Conservation (phyloP, 2,113 vertebrate genomes). For the Notothenia rossii region DNA sequence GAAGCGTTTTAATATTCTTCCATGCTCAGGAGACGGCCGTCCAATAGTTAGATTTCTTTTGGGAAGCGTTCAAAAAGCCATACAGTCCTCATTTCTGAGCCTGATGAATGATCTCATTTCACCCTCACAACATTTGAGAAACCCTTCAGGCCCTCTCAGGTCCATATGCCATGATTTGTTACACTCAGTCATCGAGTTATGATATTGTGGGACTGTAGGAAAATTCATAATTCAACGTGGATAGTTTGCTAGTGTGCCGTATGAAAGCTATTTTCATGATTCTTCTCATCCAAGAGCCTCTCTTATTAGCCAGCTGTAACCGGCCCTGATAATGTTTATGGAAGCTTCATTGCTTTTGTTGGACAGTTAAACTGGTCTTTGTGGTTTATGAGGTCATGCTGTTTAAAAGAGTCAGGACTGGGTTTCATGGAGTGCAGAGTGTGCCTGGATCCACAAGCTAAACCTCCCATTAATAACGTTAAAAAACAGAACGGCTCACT, state of each 20-base stretch:
- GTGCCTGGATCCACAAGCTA: slow-evolving; percentile 37
- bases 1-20: slow-evolving; percentile 31
- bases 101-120: slow-evolving; percentile 35
- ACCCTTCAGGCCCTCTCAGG: background rate
- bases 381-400: slow-evolving; percentile 73
- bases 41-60: slow-evolving; percentile 2
- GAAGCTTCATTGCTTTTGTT: slow-evolving; percentile 73
- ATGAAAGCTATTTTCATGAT: slow-evolving; percentile 9
- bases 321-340: slow-evolving; percentile 71
- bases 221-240: slow-evolving; percentile 1
- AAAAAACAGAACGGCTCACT: slow-evolving; percentile 12
- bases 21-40: background rate
- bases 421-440: slow-evolving; percentile 43
- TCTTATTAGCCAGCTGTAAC: slow-evolving; percentile 52
- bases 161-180: slow-evolving; percentile 3
- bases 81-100: slow-evolving; percentile 16
- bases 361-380: slow-evolving; percentile 66
- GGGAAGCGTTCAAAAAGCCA: slow-evolving; percentile 7
- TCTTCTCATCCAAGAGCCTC: slow-evolving; percentile 27
- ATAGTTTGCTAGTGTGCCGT: background rate
- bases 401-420: slow-evolving; percentile 56
- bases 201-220: background rate
- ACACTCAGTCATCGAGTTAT: slow-evolving; percentile 4
- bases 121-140: slow-evolving; percentile 8
- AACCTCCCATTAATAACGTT: slow-evolving; percentile 48